phyloP scores from a whole-genome alignment of 2,113 vertebrate species.

The Tonatia bakeri region DNA sequence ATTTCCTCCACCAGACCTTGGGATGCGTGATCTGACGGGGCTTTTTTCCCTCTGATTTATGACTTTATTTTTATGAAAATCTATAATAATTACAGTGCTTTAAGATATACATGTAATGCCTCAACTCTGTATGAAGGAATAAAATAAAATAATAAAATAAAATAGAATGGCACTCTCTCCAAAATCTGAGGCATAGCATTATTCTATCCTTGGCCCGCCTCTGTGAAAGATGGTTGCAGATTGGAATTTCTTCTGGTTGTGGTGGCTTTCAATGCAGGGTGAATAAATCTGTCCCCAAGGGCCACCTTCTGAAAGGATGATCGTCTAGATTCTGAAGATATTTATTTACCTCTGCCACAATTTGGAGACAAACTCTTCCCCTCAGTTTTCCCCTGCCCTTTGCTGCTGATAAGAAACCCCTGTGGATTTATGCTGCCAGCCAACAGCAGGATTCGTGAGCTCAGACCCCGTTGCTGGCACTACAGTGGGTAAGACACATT shows the following conservation, averaged over 20 bases:
- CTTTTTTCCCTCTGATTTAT: background rate
- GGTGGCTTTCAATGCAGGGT: background rate
- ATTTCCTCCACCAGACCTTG: background rate
- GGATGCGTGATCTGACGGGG: background rate
- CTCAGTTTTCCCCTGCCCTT: conserved; percentile 36
- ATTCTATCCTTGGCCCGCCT: background rate
- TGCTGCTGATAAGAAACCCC: conserved; percentile 36
- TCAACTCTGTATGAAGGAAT: background rate
- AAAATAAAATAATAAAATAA: background rate
- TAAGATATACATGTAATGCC: background rate
- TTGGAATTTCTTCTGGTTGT: background rate
- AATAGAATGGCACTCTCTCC: background rate
- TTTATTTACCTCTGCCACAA: conserved; percentile 70
- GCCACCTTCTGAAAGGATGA: conserved; percentile 74
- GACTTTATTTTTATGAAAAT: conserved; percentile 31
- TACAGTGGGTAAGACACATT: background rate
- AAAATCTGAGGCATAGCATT: background rate
- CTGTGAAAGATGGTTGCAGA: background rate
- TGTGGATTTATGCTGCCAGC: conserved; percentile 59
- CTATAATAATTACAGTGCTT: background rate
- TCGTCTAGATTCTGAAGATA: conserved; percentile 61
- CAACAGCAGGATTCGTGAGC: background rate
- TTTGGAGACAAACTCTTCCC: conserved; percentile 68
- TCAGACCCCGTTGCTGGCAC: background rate
- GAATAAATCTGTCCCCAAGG: conserved; percentile 69